Evolutionary conservation across 2,797 vertebrate species (phyloP), one percentile per base, ranked within the genome.

Genomic region (Spinus olivaceus): DNA sequence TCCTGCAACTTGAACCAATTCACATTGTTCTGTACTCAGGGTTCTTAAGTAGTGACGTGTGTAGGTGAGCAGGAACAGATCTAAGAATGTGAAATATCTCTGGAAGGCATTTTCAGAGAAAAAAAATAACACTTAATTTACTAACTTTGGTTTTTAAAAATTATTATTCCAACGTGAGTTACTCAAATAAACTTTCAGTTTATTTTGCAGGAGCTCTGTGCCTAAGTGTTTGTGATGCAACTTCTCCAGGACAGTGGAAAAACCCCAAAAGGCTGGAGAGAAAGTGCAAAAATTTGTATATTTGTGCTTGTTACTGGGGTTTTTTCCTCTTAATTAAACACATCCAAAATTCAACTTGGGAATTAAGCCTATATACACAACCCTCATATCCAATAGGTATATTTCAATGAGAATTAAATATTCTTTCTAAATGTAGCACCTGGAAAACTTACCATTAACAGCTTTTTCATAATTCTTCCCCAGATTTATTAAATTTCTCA

Each of bases 381-480:
- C 8, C 23, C 12, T 72, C 33, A 35, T 53, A 65, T 32, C 35
- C 71, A 35, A 33, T 44, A 41, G 11, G 20, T 28, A 37, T 19
- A 76, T 85, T 72, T 88, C 72, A 61, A 76, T 41, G 15, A 74
- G 72, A 91, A 74, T 46, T 12, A 53, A 90, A 49, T 12, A 28
- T 44, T 44, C 9, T 44, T 86, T 79, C 53, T 90, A 32, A 81
- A 67, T 5, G 51, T 54, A 91, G 46, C n/a, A 84, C 30, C 5
- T 65, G 41, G 39, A 70, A 94, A 72, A 97, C 97, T 98, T 98
- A 99, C 99, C 99, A 96, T 98, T 97, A 81, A 99, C 99, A 32
- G 99, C 98, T 96, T 99, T 99, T 97, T 99, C 99, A 37, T 99
- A 99, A 98, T 97, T 99, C 97, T 99, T 99, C 60, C 99, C 99